Base-by-base conservation (phyloP, 2,888 invertebrate species). In the Coelinius sp. region DNA sequence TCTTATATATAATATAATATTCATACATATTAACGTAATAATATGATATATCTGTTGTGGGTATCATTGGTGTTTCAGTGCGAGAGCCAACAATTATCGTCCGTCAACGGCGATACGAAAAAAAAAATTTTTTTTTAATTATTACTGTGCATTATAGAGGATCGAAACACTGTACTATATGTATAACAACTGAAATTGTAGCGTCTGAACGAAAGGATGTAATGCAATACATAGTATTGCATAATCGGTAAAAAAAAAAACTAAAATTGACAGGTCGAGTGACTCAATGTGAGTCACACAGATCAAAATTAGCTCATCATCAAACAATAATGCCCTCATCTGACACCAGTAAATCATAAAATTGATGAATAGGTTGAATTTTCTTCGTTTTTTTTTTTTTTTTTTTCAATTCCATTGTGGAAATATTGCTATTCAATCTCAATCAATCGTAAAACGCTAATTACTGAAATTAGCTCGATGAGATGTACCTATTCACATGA, bases 171-270 rank as follows among this genome's bases (percentile, higher is more conserved):
- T 17, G 20, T 20, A 31, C n/a, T n/a, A 2, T 53, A 59, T 35
- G 31, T 20, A 10, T 14, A 27, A 56, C 20, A 56, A 27, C 31
- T 27, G 8, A 31, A 25, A n/a, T n/a, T n/a, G n/a, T n/a, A 53
- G 25, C 14, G 4, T 53, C 25, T 53, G 5, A 53, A 24, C 25
- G 2, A 12, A 24, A 25, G 53, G 44, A 59, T 69, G 49, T 74
- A 73, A 73, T 71, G 72, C 81, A 82, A 81, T 82, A 82, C 82
- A 82, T 56, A 73, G 81, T 81, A 82, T 81, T 81, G 81, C 78
- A 72, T 73, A 78, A 70, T 67, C 31, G 59, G 12, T 59, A 22
- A 53, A 25, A 63, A 49, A 49, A 63, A 70, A n/a, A 59, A 44
- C 70, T 38, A 49, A 65, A 69, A 27, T 14, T 38, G 59, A 31